Base-by-base conservation (phyloP, 1,140 invertebrate genomes). In the Bradysia coprophila region DNA sequence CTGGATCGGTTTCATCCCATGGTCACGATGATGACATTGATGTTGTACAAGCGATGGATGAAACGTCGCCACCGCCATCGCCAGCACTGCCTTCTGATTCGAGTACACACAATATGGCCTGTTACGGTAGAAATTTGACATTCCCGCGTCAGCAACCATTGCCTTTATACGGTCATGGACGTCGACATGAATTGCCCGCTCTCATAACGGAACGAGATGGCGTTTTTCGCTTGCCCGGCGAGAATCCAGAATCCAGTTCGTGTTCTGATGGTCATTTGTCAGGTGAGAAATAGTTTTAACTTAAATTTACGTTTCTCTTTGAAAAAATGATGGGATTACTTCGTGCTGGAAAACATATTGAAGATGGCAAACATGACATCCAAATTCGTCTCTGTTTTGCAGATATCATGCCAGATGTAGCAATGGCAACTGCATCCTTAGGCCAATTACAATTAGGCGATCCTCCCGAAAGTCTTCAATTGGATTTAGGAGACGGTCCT, bases 331-430 rank as follows among this genome's bases (percentile, higher is more conserved):
- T n/a, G n/a, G n/a, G n/a, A n/a, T n/a, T n/a, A n/a, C n/a, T n/a
- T n/a, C n/a, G n/a, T n/a, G n/a, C n/a, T n/a, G n/a, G n/a, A n/a
- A n/a, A n/a, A n/a, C n/a, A n/a, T n/a, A n/a, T n/a, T n/a, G n/a
- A n/a, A n/a, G n/a, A n/a, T n/a, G n/a, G n/a, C n/a, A n/a, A n/a
- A n/a, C n/a, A n/a, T 31, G 8, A 31, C 42, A 16, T 36, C 39
- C 10, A 42, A 43, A 22, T 38, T 33, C 15, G 43, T 42, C 24
- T 85, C 81, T 39, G n/a, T n/a, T n/a, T n/a, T n/a, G n/a, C n/a
- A n/a, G 81, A 82, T 46, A 75, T 81, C 49, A 85, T 88, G 78
- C 84, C 84, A 2, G 84, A 88, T 59, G 83, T 88, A 38, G 82
- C 84, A n/a, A 83, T 87, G 78, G 82, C 82, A 23, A 84, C 82